Evolutionary conservation across 2,888 invertebrate species (phyloP).

Genomic region (Macropis europaea): DNA sequence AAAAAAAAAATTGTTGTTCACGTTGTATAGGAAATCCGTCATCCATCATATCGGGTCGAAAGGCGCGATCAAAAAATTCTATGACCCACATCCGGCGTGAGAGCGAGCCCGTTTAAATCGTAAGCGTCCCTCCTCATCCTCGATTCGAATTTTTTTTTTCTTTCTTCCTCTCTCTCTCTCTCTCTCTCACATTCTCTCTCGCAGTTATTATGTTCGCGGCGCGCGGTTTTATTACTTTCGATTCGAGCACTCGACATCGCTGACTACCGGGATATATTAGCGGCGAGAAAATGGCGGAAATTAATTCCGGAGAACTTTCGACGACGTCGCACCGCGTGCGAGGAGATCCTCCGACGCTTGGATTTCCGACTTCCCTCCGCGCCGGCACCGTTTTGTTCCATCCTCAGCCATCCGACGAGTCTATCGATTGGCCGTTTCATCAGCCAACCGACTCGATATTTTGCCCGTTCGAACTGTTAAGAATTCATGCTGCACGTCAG

Average conservation of each 20-base stretch:
- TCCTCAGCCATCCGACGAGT: too few relatives aligned
- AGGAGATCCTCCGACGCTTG: slow-evolving; percentile 9
- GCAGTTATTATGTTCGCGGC: too few relatives aligned
- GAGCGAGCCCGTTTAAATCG: slow-evolving; percentile 30
- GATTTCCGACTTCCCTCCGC: too few relatives aligned
- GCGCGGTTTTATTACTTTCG: slow-evolving; percentile 41
- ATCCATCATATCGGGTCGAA: slow-evolving; percentile 33
- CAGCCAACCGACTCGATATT: too few relatives aligned
- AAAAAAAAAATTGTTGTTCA: slow-evolving; percentile 6
- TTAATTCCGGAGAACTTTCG: slow-evolving; percentile 41
- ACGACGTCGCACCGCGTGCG: slow-evolving; percentile 14
- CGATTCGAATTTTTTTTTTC: slow-evolving; percentile 34
- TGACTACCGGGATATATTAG: slow-evolving; percentile 41
- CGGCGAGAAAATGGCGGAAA: slow-evolving; percentile 25
- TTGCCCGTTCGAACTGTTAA: too few relatives aligned
- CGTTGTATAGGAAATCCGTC: not conserved
- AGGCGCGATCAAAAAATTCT: slow-evolving; percentile 36
- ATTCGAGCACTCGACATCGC: slow-evolving; percentile 29
- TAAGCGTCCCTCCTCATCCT: slow-evolving; percentile 37
- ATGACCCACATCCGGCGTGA: slow-evolving; percentile 36
- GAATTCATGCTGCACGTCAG: too few relatives aligned
- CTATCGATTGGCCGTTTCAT: too few relatives aligned
- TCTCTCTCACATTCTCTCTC: too few relatives aligned
- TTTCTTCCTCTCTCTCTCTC: too few relatives aligned
- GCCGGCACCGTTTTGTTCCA: too few relatives aligned